phyloP scores from a whole-genome alignment of 2,888 invertebrate genomes.

The Nymphalis polychloros region DNA sequence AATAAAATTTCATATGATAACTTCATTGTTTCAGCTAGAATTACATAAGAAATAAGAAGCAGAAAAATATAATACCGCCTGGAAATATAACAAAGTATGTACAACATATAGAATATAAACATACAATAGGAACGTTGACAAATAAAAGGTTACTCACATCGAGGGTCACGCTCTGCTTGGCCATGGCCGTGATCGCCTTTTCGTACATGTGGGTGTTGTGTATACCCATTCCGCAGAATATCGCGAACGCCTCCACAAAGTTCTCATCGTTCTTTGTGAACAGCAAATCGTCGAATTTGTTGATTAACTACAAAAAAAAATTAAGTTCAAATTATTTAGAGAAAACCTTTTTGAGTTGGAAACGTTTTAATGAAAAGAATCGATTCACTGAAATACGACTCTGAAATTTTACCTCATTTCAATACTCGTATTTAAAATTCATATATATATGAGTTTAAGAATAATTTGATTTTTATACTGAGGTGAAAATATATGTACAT shows the following conservation, averaged over 20 bases:
- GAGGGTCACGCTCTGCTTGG: constrained; percentile 96
- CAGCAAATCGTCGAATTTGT: constrained; percentile 94
- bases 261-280: constrained; percentile 98
- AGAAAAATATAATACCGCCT: too few relatives aligned
- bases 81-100: neutral
- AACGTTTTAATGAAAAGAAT: too few relatives aligned
- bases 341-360: too few relatives aligned
- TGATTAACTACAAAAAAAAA: constrained; percentile 85
- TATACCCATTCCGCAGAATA: constrained; percentile 98
- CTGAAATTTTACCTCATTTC: too few relatives aligned
- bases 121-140: neutral
- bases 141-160: constrained; percentile 83
- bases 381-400: neutral
- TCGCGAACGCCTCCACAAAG: constrained; percentile 97
- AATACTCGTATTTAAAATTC: too few relatives aligned
- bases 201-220: constrained; percentile 99
- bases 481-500: too few relatives aligned
- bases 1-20: too few relatives aligned
- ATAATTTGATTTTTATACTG: too few relatives aligned
- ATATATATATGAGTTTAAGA: too few relatives aligned
- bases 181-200: constrained; percentile 96
- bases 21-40: too few relatives aligned
- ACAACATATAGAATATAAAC: neutral
- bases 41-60: too few relatives aligned
- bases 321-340: neutral